These are phyloP conservation scores for Glossophaga mutica DNA, from an alignment of 2,797 vertebrate species.

Conservation along the genomic window DNA sequence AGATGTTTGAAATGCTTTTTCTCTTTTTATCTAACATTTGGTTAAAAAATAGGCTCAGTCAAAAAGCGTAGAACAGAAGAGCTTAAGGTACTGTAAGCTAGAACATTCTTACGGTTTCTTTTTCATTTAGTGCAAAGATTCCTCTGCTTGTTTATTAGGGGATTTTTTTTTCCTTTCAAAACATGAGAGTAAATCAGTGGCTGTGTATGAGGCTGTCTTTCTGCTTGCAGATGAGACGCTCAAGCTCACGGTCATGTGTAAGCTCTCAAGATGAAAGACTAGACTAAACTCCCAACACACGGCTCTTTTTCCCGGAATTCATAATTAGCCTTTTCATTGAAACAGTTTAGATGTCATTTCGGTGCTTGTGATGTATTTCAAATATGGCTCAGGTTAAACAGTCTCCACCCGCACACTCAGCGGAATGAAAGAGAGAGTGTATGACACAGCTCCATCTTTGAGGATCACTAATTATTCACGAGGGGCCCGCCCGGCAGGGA, in stretches of 20 bases:
- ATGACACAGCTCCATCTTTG: neutral
- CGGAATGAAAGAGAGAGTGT: neutral
- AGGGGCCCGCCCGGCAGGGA: neutral
- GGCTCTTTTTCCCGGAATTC: neutral
- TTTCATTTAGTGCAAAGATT: neutral
- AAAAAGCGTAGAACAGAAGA: neutral
- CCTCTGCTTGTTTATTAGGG: neutral
- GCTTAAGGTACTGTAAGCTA: neutral
- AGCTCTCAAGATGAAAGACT: neutral
- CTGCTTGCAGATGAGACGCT: neutral
- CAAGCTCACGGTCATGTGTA: neutral
- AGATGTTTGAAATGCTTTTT: neutral
- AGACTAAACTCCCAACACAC: neutral
- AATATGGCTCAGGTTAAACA: neutral
- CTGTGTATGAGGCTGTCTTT: neutral
- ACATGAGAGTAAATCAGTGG: neutral
- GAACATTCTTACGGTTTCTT: neutral
- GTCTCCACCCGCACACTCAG: neutral
- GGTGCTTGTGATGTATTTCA: neutral
- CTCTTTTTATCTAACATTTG: neutral
- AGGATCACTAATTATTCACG: neutral
- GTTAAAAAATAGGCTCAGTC: neutral
- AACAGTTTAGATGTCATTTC: neutral
- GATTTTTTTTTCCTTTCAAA: neutral
- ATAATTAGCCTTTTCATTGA: neutral